These are phyloP conservation scores for Ciconia maguari DNA, from an alignment of 2,113 vertebrate species.

Conservation along the genomic window DNA sequence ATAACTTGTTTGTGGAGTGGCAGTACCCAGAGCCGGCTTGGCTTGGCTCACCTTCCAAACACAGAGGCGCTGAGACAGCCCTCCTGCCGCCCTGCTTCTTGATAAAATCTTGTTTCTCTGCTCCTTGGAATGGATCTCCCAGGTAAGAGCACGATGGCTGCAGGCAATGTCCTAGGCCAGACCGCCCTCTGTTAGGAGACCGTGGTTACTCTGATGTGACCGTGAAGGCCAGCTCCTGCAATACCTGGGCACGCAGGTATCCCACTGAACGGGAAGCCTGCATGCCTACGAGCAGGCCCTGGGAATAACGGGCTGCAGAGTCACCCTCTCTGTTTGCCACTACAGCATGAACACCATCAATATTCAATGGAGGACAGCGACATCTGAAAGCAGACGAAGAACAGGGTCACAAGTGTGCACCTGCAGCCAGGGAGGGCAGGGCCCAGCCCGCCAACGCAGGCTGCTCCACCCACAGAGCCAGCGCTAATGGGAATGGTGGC, in stretches of 20 bases:
- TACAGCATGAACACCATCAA: background rate
- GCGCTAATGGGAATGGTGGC: accelerated
- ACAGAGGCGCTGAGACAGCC: background rate
- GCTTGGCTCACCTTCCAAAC: background rate
- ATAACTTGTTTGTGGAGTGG: background rate
- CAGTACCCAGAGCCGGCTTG: background rate
- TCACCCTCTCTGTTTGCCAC: background rate
- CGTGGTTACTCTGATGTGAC: background rate
- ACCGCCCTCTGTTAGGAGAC: background rate
- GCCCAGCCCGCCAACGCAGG: accelerated
- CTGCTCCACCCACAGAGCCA: background rate
- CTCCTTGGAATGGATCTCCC: background rate
- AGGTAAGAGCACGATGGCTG: accelerated
- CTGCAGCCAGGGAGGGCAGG: background rate
- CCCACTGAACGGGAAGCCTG: background rate
- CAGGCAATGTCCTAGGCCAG: background rate
- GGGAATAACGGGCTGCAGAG: background rate
- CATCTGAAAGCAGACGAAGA: background rate
- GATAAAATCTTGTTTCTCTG: background rate
- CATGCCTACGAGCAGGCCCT: background rate
- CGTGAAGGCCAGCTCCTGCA: background rate
- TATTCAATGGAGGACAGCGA: background rate
- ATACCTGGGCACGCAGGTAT: background rate
- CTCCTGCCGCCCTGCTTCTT: accelerated
- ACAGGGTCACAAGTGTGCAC: accelerated